A percentile compares a stretch with the other conserved stretches of the same genome.
Conservation (phyloP, 2,113 vertebrate genomes). For the Brachypteracias leptosomus region DNA sequence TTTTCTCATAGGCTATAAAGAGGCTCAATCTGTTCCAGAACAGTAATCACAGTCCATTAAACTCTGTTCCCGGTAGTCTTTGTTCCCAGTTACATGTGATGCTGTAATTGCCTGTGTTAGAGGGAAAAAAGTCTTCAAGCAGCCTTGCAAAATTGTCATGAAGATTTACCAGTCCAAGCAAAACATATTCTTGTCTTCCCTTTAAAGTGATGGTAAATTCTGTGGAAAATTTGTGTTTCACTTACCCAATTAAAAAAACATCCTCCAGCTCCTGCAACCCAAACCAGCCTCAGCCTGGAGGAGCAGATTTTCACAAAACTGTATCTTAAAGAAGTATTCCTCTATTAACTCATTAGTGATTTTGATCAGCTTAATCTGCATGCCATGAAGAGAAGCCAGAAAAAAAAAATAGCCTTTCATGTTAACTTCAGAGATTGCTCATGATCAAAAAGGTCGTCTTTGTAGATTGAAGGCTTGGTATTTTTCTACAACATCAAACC, state of each 20-base stretch:
- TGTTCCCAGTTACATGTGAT: constrained; percentile 78
- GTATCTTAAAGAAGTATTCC: background rate
- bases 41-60: constrained; percentile 91
- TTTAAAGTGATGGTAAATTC: background rate
- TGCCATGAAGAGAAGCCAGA: background rate
- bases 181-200: background rate
- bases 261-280: accelerated
- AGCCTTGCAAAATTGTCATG: constrained; percentile 1
- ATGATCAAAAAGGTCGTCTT: background rate
- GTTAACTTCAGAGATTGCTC: background rate
- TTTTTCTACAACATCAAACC: background rate
- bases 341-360: background rate
- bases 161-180: background rate
- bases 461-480: background rate
- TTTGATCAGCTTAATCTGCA: background rate
- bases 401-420: background rate
- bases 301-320: background rate
- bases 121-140: constrained; percentile 4
- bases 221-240: background rate
- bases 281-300: background rate
- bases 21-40: constrained; percentile 90
- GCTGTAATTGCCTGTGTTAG: constrained; percentile 48
- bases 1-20: constrained; percentile 79
- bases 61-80: constrained; percentile 86
- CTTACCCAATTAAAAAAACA: background rate